Evolutionary conservation across 2,888 invertebrate species (phyloP).

Genomic region (Papilio gigon): DNA sequence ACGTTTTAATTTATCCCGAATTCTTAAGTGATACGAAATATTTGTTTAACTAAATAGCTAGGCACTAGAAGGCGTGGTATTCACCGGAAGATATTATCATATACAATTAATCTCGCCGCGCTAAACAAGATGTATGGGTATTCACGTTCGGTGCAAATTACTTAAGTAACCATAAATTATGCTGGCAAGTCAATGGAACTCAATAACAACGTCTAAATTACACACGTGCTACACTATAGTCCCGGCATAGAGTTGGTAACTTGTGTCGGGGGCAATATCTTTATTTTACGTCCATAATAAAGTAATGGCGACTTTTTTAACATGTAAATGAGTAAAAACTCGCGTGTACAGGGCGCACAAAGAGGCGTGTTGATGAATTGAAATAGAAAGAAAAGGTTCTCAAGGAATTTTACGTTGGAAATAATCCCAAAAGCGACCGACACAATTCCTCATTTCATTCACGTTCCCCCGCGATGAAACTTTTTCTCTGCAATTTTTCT

Average conservation of each 20-base stretch:
- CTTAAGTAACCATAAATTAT: constrained; percentile 61
- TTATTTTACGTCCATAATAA: constrained; percentile 7
- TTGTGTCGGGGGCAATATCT: constrained; percentile 7
- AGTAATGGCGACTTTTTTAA: constrained; percentile 22
- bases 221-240: constrained; percentile 41
- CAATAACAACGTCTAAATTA: constrained; percentile 52
- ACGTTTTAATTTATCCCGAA: neutral
- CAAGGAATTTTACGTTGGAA: constrained; percentile 74
- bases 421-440: constrained; percentile 80
- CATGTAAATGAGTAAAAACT: constrained; percentile 37
- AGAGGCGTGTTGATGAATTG: constrained; percentile 70
- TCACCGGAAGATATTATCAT: constrained; percentile 40
- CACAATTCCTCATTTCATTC: constrained; percentile 82
- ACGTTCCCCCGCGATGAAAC: constrained; percentile 82
- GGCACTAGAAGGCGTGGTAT: neutral
- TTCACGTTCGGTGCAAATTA: constrained; percentile 54
- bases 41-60: neutral
- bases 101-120: constrained; percentile 58
- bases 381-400: constrained; percentile 77
- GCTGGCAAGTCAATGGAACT: constrained; percentile 55
- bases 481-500: constrained; percentile 83
- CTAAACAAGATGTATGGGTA: constrained; percentile 56
- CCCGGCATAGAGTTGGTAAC: constrained; percentile 2
- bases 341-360: constrained; percentile 50
- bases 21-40: neutral